These are phyloP conservation scores for Atrichornis clamosus DNA, from an alignment of 2,113 vertebrate genomes.

Conservation along the genomic window DNA sequence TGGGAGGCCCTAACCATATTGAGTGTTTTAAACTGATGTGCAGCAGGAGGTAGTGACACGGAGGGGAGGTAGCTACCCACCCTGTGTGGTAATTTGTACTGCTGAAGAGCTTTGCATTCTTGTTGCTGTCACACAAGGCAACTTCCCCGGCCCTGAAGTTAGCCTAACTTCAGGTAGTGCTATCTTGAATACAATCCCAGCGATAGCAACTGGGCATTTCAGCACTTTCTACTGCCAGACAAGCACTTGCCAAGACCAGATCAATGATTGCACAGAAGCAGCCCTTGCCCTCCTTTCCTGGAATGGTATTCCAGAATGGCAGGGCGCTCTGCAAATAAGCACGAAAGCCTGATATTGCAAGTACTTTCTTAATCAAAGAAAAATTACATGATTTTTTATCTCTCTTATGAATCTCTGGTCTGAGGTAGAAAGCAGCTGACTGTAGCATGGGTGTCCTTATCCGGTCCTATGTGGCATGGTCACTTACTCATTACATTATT, in stretches of 20 bases:
- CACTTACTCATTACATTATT: not conserved
- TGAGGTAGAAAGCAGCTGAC: not conserved
- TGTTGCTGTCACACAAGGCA: not conserved
- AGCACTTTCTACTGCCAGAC: constrained; percentile 22
- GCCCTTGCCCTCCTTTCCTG: constrained; percentile 1
- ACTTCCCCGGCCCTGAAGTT: not conserved
- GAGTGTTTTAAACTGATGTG: not conserved
- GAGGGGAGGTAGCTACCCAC: not conserved
- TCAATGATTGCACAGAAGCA: constrained; percentile 49
- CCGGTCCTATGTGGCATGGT: not conserved
- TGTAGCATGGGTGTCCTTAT: not conserved
- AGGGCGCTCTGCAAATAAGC: constrained; percentile 23
- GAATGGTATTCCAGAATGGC: not conserved
- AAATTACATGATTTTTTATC: not conserved
- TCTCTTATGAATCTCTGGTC: not conserved
- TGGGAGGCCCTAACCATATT: not conserved
- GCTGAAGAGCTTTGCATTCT: not conserved
- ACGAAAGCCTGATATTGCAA: not conserved
- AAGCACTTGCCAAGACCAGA: constrained; percentile 4
- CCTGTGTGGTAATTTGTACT: not conserved
- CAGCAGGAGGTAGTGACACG: constrained; percentile 21
- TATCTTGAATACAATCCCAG: not conserved
- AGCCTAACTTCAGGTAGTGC: not conserved
- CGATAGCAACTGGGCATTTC: constrained; percentile 4
- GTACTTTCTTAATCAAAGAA: constrained; percentile 11